Percentiles rank a stretch among this genome's conserved stretches.
Evolutionary conservation across 2,113 vertebrate species (phyloP).

Genomic region (Aphyosemion australe): DNA sequence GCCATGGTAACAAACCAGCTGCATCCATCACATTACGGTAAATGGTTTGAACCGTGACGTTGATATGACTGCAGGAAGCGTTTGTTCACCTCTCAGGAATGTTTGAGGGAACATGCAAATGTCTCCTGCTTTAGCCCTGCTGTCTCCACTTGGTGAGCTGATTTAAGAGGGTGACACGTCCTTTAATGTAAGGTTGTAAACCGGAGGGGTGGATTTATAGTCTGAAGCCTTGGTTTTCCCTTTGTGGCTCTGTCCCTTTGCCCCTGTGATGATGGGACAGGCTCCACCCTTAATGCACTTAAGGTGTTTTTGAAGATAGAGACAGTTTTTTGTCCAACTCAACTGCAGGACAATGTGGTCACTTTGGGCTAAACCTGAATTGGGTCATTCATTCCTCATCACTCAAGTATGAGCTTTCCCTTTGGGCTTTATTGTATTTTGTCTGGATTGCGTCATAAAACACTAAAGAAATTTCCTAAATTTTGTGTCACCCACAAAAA

Average conservation of each 20-base stretch:
- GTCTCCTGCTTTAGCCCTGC: constrained; percentile 65
- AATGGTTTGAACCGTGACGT: constrained; percentile 50
- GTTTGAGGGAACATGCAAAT: constrained; percentile 70
- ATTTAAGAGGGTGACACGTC: constrained; percentile 74
- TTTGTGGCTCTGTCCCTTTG: constrained; percentile 45
- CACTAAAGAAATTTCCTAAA: neutral
- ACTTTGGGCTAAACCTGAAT: constrained; percentile 13
- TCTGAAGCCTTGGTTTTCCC: constrained; percentile 45
- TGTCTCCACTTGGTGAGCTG: constrained; percentile 57
- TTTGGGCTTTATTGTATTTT: neutral
- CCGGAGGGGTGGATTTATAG: constrained; percentile 69
- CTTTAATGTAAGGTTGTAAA: constrained; percentile 74
- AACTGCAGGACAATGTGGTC: constrained; percentile 3
- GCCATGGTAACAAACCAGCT: constrained; percentile 12
- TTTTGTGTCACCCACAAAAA: neutral
- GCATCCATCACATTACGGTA: constrained; percentile 24
- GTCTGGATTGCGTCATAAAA: neutral
- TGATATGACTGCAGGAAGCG: constrained; percentile 34
- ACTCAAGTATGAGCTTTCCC: no score
- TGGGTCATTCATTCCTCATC: neutral
- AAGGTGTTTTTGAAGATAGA: constrained; percentile 37
- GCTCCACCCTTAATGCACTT: constrained; percentile 35
- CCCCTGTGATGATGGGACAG: constrained; percentile 47
- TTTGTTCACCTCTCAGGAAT: constrained; percentile 72
- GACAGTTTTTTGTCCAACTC: neutral